Conservation (phyloP, 2,797 vertebrate genomes). For the Geotrypetes seraphini region DNA sequence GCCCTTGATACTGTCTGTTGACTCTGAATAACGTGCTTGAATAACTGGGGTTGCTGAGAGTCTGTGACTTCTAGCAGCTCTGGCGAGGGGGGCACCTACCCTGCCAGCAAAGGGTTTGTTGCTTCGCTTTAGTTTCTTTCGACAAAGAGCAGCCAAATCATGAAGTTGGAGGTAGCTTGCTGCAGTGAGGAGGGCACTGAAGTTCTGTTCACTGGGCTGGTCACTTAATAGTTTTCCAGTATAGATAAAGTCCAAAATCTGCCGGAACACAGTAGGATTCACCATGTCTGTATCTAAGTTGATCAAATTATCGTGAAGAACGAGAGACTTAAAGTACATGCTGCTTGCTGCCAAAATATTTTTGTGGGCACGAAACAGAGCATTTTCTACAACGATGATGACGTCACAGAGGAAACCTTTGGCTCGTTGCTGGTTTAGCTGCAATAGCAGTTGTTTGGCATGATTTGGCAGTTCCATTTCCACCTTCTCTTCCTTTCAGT, state of each 20-base stretch:
- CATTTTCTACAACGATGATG: conserved; percentile 96
- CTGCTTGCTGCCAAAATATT: conserved; percentile 94
- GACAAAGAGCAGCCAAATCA: conserved; percentile 88
- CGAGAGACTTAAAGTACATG: conserved; percentile 96
- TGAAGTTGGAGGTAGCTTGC: conserved; percentile 99
- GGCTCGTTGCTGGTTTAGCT: conserved; percentile 97
- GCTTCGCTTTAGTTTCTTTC: conserved; percentile 87
- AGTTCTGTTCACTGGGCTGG: conserved; percentile 83
- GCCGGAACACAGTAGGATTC: conserved; percentile 87
- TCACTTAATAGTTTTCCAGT: conserved; percentile 86
- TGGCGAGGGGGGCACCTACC: conserved; percentile 58
- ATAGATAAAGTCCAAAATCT: conserved; percentile 97
- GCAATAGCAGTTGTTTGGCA: conserved; percentile 96
- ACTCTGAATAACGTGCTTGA: conserved; percentile 73
- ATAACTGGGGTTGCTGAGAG: conserved; percentile 72
- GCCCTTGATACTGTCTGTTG: conserved; percentile 57
- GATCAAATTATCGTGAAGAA: conserved; percentile 97
- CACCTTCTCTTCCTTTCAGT: conserved; percentile 70
- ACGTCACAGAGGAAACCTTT: conserved; percentile 97
- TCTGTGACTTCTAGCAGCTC: conserved; percentile 75
- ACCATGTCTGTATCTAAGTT: conserved; percentile 97
- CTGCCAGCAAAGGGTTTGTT: conserved; percentile 73
- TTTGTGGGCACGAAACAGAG: conserved; percentile 95
- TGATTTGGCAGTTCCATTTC: conserved; percentile 99
- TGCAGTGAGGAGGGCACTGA: conserved; percentile 85